Base-by-base conservation (phyloP, 64 coral and sea anemone species). In the Astreopora myriophthalma region DNA sequence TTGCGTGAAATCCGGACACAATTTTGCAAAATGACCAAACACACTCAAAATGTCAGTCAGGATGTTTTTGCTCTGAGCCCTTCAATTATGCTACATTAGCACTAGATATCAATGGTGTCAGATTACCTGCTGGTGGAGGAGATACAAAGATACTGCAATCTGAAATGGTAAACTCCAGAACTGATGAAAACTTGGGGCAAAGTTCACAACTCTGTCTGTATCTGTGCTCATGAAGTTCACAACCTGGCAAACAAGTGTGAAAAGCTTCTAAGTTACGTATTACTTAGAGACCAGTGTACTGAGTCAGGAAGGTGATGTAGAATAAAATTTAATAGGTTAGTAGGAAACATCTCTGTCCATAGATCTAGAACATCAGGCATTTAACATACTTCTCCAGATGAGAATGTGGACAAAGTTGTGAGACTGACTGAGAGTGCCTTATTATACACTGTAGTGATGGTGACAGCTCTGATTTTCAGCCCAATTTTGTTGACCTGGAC, bases 171-270 rank as follows among this genome's bases (percentile, higher is more conserved):
- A 70, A 77, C 97, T 99, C 97, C 97, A 99, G 76, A 99, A 99
- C 63, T 96, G 94, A 63, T 99, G 97, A 38, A 99, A 99, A 76
- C 94, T 99, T 13, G 90, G 74, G 71, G 90, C 92, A 57, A 99
- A 99, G 69, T 99, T 99, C 1, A 99, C 97, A 25, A 96, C 87
- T 46, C 97, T 85, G 34, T 99, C 97, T 32, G 97, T 99, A 52
- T 99, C 97, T 30, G 97, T 99, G 78, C 97, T 99, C 97, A 99
- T 99, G 63, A 96, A 99, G 87, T 99, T 99, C 6, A 99, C 88
- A 44, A 99, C 94, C 97, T 99, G 68, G 62, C 31, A 63, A 74
- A 66, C 3, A 17, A 34, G 17, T 20, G 5, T 16, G 52, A 20
- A 20, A 58, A 11, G 17, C 9, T 16, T 58, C 17, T 3, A 46